Evolutionary conservation across 2,797 vertebrate genomes (phyloP), one percentile per base, ranked within the genome.

Genomic region (Petrocephalus schoutedeni): DNA sequence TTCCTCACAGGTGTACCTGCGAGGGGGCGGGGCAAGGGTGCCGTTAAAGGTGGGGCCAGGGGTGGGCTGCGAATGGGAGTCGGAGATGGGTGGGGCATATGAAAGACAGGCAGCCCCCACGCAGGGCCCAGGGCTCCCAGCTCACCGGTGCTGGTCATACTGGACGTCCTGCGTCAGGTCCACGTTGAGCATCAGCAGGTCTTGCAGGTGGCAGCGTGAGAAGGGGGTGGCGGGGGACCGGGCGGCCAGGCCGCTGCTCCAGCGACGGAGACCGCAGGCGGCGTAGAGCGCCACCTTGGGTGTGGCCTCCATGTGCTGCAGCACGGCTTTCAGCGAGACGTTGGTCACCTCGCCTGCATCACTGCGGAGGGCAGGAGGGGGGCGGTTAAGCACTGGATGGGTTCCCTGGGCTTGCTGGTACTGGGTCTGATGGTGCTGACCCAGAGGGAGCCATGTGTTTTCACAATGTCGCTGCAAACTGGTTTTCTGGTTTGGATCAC

Each of bases 141-240:
- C 96, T 90, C 91, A 99, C 98, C 98, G 96, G 92, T 98, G 99
- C 1, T 98, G 96, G 93, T 99, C 98, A 36, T 99, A 99, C 92
- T 99, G 98, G 87, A 99, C 97, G 2, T 99, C 99, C 94, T 99
- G 98, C 0, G 98, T 99, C 92, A 99, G 94, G 93, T 99, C 98
- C 89, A 97, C 96, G 64, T 99, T 99, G 83, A 99, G 97, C 93
- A 99, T 94, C 89, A 99, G 94, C 61, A 99, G 97, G 91, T 99
- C 97, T 23, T 95, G 97, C 87, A 99, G 95, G 0, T 99, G 98
- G 89, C 98, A 97, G 45, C 97, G 96, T 41, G 97, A 98, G 95
- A 99, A 99, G 0, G 96, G 94, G 12, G 87, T 64, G 67, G 93
- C 92, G 16, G 93, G 89, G 85, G 92, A 90, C 89, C 85, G 94